Evolutionary conservation across 2,113 vertebrate species (phyloP).

Genomic region (Callocephalon fimbriatum): DNA sequence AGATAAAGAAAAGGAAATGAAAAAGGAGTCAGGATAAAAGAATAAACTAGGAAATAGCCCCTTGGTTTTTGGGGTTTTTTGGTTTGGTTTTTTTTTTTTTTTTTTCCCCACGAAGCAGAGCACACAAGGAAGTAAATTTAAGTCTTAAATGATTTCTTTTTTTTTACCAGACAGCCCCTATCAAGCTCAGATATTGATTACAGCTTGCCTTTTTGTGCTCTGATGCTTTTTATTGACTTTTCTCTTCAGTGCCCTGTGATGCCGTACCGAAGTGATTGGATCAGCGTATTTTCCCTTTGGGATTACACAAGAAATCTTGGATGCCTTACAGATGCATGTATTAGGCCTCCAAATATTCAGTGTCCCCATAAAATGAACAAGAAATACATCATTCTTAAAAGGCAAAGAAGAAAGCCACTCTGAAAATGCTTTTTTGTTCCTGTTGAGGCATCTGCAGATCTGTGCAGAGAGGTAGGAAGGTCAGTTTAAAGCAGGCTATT

Average conservation of each 20-base stretch:
- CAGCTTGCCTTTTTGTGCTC: slow-evolving; percentile 65
- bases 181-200: slow-evolving; percentile 70
- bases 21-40: background rate
- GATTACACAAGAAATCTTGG: slow-evolving; percentile 42
- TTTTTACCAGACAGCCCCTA: slow-evolving; percentile 50
- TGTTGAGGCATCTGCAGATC: background rate
- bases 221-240: slow-evolving; percentile 73
- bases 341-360: slow-evolving; percentile 34
- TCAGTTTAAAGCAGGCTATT: background rate
- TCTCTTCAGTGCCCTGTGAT: slow-evolving; percentile 26
- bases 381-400: background rate
- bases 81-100: background rate
- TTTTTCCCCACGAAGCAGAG: background rate
- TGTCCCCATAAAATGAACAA: slow-evolving; percentile 3
- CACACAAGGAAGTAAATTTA: slow-evolving; percentile 49
- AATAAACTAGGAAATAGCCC: background rate
- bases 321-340: slow-evolving; percentile 19
- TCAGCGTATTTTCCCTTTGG: slow-evolving; percentile 57
- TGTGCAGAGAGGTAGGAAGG: background rate
- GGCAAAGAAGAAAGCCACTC: background rate
- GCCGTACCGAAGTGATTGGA: slow-evolving; percentile 45
- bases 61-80: background rate
- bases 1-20: background rate
- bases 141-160: slow-evolving; percentile 22
- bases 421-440: background rate